Percentiles rank a stretch among this genome's conserved stretches.
phyloP scores from a whole-genome alignment of 2,888 invertebrate genomes.

The Sminthurinus aureus region DNA sequence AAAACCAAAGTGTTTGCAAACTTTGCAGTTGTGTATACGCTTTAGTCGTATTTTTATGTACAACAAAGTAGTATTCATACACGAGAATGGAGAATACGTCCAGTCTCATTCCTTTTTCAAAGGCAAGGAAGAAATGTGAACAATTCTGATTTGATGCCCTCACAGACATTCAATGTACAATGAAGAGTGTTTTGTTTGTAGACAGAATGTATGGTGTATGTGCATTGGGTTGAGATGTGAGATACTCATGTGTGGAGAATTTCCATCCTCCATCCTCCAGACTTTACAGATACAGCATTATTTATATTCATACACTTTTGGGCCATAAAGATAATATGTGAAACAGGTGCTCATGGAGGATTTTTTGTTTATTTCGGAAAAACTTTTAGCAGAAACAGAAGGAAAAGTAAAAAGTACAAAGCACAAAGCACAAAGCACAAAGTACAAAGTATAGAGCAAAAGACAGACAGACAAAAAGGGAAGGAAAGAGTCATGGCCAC shows the following conservation, averaged over 20 bases:
- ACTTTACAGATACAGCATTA: background rate
- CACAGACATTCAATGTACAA: background rate
- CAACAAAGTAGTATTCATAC: too few species aligned
- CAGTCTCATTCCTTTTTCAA: background rate
- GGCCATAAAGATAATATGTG: slow-evolving; percentile 26
- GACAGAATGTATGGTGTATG: background rate
- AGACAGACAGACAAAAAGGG: slow-evolving; percentile 5
- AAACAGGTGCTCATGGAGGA: slow-evolving; percentile 30
- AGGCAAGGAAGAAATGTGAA: background rate
- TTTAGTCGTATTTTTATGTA: too few species aligned
- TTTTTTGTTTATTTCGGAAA: slow-evolving; percentile 31
- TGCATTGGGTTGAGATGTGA: too few species aligned
- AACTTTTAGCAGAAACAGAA: slow-evolving; percentile 22
- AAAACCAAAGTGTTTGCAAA: background rate
- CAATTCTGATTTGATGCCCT: background rate
- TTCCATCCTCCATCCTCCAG: too few species aligned
- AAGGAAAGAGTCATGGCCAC: background rate
- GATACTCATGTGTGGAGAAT: too few species aligned
- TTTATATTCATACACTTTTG: slow-evolving; percentile 26
- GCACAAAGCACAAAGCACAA: too few species aligned
- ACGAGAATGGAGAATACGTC: background rate
- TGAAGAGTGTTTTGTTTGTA: background rate
- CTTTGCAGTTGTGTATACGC: background rate
- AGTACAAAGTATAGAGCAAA: background rate
- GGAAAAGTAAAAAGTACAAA: background rate